Conservation (phyloP, 2,888 invertebrate genomes). For the Suillia variegata region DNA sequence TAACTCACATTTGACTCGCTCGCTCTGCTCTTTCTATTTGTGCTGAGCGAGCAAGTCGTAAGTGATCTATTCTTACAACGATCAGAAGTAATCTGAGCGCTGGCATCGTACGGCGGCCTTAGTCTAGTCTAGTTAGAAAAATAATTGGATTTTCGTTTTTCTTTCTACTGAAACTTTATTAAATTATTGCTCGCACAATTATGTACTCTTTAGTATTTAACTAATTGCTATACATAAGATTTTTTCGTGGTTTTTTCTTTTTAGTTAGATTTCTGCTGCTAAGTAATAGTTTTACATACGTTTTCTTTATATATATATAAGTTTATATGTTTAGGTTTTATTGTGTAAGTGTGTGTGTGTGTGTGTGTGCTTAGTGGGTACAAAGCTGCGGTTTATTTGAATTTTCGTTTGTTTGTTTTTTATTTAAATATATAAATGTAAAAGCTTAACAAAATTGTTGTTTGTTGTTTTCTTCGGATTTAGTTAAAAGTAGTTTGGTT, state of each 20-base stretch:
- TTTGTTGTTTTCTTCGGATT: background rate
- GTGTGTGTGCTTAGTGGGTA: background rate
- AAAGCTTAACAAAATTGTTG: background rate
- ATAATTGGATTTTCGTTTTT: too few relatives aligned
- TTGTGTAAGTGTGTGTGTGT: background rate
- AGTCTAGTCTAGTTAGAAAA: too few relatives aligned
- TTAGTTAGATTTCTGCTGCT: too few relatives aligned
- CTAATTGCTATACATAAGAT: background rate
- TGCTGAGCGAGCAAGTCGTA: too few relatives aligned
- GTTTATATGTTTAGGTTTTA: background rate
- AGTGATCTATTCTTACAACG: too few relatives aligned
- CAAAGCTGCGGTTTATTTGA: too few relatives aligned
- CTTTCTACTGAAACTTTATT: slow-evolving; percentile 7
- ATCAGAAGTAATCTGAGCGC: too few relatives aligned
- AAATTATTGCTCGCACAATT: slow-evolving; percentile 6
- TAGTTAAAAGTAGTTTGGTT: background rate
- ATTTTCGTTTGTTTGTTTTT: background rate
- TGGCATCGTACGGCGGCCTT: too few relatives aligned
- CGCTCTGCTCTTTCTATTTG: too few relatives aligned
- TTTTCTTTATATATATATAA: too few relatives aligned
- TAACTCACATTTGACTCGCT: too few relatives aligned
- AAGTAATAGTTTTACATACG: background rate
- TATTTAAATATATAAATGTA: background rate
- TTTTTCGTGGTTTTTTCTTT: background rate
- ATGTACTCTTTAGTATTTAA: background rate